Base-by-base conservation (phyloP, 2,888 invertebrate species). In the Standfussiana lucernea region DNA sequence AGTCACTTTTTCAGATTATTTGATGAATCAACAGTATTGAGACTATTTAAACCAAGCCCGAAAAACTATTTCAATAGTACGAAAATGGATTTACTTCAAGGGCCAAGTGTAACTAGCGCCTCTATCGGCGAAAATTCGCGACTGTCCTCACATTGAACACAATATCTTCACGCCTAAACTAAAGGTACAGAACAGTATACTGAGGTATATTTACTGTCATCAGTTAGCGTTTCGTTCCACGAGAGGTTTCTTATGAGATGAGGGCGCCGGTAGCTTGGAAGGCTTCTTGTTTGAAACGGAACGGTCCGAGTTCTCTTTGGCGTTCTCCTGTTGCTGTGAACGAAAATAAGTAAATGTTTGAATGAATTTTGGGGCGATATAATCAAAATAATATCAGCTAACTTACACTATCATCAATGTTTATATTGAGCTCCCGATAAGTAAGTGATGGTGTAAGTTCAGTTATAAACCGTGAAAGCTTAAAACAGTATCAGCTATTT, bases 231-330 rank as follows among this genome's bases (percentile, higher is more conserved):
- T 94, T 5, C 93, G 87, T 79, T 93, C 93, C 7, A 89, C 81
- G 56, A 96, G 92, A 0, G 95, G 95, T 77, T 95, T 95, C 89
- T 96, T 96, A 77, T 75, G 88, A 0, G 93, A 92, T 1, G 91
- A 66, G 0, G 95, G 96, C 50, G 95, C 95, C 45, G 93, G 95
- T 21, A 97, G 90, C 59, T 94, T 95, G 0, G 96, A 96, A 0
- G 93, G 93, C 69, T 94, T 95, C 86, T 92, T 93, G 78, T 81
- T 18, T 74, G 89, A 88, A 4, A 89, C 82, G 56, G 91, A 88
- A 21, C 91, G 93, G 79, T 91, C 90, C 0, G 90, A 84, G 84
- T 96, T 96, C 87, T 96, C 96, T 83, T 96, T 96, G 84, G 93
- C 93, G 7, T 89, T 79, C 28, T 86, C 89, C 32, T 93, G 91